Evolutionary conservation across 1,140 invertebrate species (phyloP), one percentile per base, ranked within the genome.

Genomic region (Drosophila lini): DNA sequence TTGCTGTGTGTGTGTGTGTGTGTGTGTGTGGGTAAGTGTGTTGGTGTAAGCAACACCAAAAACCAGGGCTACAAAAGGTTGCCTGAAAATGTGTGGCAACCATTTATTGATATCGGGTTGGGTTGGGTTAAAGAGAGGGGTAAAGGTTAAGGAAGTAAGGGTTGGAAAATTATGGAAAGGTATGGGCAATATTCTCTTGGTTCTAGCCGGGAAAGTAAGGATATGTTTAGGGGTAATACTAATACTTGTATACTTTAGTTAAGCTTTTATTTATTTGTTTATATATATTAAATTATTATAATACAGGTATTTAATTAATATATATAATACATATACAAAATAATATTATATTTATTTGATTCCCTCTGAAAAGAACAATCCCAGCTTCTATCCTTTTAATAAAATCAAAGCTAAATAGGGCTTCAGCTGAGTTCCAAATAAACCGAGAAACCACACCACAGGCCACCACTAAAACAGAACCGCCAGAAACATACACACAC

Each of bases 101-200:
- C 69, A 73, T 73, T 73, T 73, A 71, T 59, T 70, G 65, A 73
- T 71, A 71, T 50, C 31, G n/a, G 28, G n/a, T 13, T 13, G n/a
- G 36, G 28, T 16, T 1, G 44, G 42, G 25, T 10, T 16, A 10
- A 25, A 32, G n/a, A 32, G 15, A 13, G 22, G n/a, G 19, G 16
- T 41, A 36, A 28, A 28, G 5, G 36, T 15, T 16, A 13, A 13
- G 11, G 25, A 38, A 6, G 2, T 32, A 56, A 28, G 25, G 44
- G 44, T 60, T 25, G 44, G 31, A 0, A 31, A 41, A 59, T 63
- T 19, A 31, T 13, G 11, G 8, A 58, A 22, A 38, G 16, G 10
- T 42, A 11, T 22, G n/a, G 31, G 11, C 9, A 1, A 8, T 28
- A 13, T 40, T 16, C 13, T 6, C 4, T 3, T 38, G 10, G 8